A percentile compares a stretch with the other conserved stretches of the same genome.
Conservation (phyloP, 2,113 vertebrate species). For the Collichthys lucidus region DNA sequence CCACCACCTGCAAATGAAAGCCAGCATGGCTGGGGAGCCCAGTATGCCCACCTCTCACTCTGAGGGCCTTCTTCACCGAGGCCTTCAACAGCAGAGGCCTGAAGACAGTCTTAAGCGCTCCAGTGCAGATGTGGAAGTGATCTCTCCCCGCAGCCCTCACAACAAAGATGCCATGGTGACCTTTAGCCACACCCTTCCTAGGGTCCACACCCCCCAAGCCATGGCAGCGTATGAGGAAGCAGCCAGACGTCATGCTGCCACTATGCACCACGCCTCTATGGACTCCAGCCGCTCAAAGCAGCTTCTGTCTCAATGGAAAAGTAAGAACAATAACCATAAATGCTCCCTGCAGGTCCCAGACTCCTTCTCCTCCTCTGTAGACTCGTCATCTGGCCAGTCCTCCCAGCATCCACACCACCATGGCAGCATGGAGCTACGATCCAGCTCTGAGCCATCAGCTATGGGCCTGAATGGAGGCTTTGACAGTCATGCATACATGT, state of each 20-base stretch:
- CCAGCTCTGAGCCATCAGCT: slow-evolving; percentile 89
- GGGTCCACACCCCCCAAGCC: slow-evolving; percentile 89
- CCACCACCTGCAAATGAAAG: slow-evolving; percentile 91
- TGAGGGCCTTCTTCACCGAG: slow-evolving; percentile 90
- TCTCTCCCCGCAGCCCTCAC: slow-evolving; percentile 59
- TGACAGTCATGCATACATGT: slow-evolving; percentile 68
- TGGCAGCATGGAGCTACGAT: slow-evolving; percentile 91
- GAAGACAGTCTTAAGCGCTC: slow-evolving; percentile 89
- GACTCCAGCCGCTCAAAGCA: slow-evolving; percentile 96
- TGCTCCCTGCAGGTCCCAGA: slow-evolving; percentile 84
- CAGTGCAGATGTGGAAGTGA: slow-evolving; percentile 72
- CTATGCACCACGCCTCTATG: slow-evolving; percentile 91
- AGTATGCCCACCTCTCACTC: slow-evolving; percentile 86
- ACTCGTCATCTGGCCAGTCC: slow-evolving; percentile 88
- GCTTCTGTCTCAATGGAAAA: slow-evolving; percentile 97
- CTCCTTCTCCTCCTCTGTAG: slow-evolving; percentile 75
- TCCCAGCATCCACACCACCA: slow-evolving; percentile 82
- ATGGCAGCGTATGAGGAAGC: slow-evolving; percentile 90
- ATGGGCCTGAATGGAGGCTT: slow-evolving; percentile 90
- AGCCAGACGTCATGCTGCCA: slow-evolving; percentile 89
- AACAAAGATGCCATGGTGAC: slow-evolving; percentile 85
- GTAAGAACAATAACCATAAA: slow-evolving; percentile 92
- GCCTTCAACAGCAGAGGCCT: slow-evolving; percentile 86
- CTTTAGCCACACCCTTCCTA: slow-evolving; percentile 97
- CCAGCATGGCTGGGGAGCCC: slow-evolving; percentile 70